These are phyloP conservation scores for Todiramphus chloris DNA, from an alignment of 2,113 vertebrate genomes.

Conservation along the genomic window DNA sequence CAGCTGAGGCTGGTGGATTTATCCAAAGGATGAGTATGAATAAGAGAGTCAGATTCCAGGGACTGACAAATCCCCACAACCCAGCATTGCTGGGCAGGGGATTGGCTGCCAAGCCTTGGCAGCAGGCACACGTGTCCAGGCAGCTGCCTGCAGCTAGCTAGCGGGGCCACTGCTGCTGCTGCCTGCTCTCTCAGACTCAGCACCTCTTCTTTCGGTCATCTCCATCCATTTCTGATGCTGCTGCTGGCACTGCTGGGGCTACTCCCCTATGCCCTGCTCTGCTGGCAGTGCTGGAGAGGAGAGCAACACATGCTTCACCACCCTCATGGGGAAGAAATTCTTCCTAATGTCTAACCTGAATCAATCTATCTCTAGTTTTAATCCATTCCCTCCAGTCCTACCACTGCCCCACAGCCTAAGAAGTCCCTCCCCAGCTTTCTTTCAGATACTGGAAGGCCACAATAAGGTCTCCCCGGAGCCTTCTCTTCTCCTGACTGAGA, in stretches of 20 bases:
- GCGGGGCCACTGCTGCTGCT: fast-evolving
- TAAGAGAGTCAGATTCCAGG: conserved; percentile 10
- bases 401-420: no score
- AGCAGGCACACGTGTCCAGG: fast-evolving
- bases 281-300: no score
- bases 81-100: fast-evolving
- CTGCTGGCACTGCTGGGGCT: not conserved
- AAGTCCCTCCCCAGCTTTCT: no score
- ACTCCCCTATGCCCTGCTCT: not conserved
- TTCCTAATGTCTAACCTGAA: no score
- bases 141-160: not conserved
- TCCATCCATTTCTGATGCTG: not conserved
- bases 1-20: not conserved
- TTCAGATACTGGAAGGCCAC: no score
- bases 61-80: not conserved
- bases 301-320: no score
- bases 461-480: no score
- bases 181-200: not conserved
- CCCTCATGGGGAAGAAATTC: no score
- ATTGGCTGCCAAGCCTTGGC: not conserved
- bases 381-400: no score
- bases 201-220: not conserved
- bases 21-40: not conserved
- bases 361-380: no score
- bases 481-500: no score